Evolutionary conservation across 2,113 vertebrate species (phyloP), one percentile per base, ranked within the genome.

Genomic region (Etheostoma cragini): DNA sequence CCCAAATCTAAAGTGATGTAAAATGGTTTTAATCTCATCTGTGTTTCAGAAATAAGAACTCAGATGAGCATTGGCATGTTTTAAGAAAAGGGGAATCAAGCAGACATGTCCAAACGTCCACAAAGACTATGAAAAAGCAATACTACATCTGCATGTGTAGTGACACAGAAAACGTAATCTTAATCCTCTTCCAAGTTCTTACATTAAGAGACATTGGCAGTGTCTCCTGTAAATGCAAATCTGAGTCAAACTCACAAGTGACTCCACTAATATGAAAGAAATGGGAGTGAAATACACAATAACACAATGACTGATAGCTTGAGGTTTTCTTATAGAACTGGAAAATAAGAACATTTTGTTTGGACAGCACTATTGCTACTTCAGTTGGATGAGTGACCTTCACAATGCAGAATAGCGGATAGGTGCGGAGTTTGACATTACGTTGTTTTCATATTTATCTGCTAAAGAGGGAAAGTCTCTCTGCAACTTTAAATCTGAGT

Each of bases 21-120:
- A 66, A 15, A 17, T 22, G 45, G 12, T 47, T 42, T 8, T 11
- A 60, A 53, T 72, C 56, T 63, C 6, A 38, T 58, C 63, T 33
- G 65, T 22, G 30, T 72, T 63, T 67, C 13, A 69, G 15, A 58
- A 10, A 24, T 26, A 21, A 53, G 8, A 64, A 16, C 12, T n/a
- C 19, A 50, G 50, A 67, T 80, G 65, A 12, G 52, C 26, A n/a
- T 79, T 11, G 22, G 73, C 66, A 64, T 56, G 17, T 69, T 64
- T 62, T 17, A 21, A 38, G 61, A 62, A 38, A n/a, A 33, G n/a
- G 17, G 5, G 24, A 38, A 65, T 62, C 22, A 67, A 66, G 67
- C 50, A 63, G 57, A 46, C 47, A 45, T 38, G 66, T 73, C 52
- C 17, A 38, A n/a, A 76, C 46, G 8, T 10, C 35, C 19, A 15